Percentiles rank a stretch among this genome's conserved stretches.
These are phyloP conservation scores for Latrodectus hesperus DNA, from an alignment of 2,888 invertebrate genomes.

Conservation along the genomic window DNA sequence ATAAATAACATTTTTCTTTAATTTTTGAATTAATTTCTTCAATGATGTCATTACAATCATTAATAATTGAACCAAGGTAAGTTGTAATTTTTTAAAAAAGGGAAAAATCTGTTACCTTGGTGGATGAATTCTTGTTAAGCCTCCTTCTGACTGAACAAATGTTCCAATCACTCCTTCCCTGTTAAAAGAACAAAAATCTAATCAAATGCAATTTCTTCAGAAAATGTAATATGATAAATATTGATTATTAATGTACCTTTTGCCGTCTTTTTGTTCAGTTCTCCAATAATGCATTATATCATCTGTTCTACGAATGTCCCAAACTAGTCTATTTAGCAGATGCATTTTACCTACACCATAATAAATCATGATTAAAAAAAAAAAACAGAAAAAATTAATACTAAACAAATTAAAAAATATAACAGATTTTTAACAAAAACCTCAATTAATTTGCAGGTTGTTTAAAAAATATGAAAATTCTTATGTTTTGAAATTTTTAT, in stretches of 20 bases:
- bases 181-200: slow-evolving; percentile 11
- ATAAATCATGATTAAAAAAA: no score
- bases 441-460: not conserved
- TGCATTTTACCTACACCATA: slow-evolving; percentile 71
- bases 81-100: not conserved
- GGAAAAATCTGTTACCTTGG: slow-evolving; percentile 71
- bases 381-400: not conserved
- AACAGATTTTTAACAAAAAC: not conserved
- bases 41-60: no score
- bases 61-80: not conserved
- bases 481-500: no score
- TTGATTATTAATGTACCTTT: slow-evolving; percentile 43
- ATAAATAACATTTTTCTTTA: no score
- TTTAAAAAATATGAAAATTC: no score
- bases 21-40: no score
- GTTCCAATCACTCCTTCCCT: slow-evolving; percentile 71
- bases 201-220: not conserved
- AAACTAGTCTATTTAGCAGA: slow-evolving; percentile 73
- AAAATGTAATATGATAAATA: not conserved
- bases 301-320: slow-evolving; percentile 72
- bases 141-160: slow-evolving; percentile 75
- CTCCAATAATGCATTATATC: slow-evolving; percentile 71
- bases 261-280: slow-evolving; percentile 70
- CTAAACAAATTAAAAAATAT: not conserved
- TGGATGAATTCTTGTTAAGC: slow-evolving; percentile 74